Percentiles rank a stretch among this genome's conserved stretches.
Evolutionary conservation across 1,140 invertebrate species (phyloP).

Genomic region (Ganaspis sp.): DNA sequence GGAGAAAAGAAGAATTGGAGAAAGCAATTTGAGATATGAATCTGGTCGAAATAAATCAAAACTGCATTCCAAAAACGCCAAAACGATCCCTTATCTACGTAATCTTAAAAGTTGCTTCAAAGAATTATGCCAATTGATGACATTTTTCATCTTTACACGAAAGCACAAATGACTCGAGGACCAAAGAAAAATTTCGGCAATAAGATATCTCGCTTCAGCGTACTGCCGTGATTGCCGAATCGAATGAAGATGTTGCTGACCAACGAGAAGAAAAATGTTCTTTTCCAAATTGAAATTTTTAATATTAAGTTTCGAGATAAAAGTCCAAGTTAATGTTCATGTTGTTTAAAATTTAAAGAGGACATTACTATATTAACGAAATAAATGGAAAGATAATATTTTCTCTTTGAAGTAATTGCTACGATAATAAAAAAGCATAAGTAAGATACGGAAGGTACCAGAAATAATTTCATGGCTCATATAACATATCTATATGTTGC

Average conservation of each 20-base stretch:
- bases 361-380: not conserved
- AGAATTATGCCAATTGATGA: not conserved
- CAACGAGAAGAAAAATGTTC: not conserved
- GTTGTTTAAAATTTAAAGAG: not conserved
- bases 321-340: not conserved
- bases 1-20: not conserved
- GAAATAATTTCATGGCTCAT: not conserved
- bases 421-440: not conserved
- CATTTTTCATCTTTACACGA: conserved; percentile 6
- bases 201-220: not conserved
- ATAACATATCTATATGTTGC: not conserved
- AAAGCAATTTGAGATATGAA: conserved; percentile 45
- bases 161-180: not conserved
- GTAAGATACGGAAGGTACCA: not conserved
- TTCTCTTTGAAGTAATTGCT: not conserved
- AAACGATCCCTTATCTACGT: not conserved
- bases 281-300: not conserved
- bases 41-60: conserved; percentile 63
- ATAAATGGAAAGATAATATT: conserved; percentile 4
- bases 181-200: conserved; percentile 14
- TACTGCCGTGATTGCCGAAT: not conserved
- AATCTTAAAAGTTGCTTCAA: conserved; percentile 7
- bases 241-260: not conserved
- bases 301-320: not conserved
- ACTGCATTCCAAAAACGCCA: conserved; percentile 52